Base-by-base conservation (phyloP, 2,888 invertebrate species). In the Calameuta pallipes region DNA sequence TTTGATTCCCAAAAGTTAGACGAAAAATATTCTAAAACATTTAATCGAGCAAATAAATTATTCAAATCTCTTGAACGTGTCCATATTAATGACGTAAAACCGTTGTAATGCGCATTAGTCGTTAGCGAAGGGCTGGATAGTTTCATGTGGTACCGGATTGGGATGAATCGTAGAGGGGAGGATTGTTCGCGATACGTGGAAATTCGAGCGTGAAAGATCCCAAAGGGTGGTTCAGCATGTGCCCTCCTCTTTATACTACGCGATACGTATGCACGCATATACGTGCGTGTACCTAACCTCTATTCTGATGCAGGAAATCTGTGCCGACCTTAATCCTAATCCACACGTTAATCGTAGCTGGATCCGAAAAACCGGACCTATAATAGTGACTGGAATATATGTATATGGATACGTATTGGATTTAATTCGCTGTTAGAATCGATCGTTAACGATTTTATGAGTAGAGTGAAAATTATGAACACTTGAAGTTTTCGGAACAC, bases 281-380 rank as follows among this genome's bases (percentile, higher is more conserved):
- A 12, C 41, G 74, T 37, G 36, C 34, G 34, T 80, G 82, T 78
- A 75, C 76, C 76, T 75, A 74, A 77, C 70, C 34, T 77, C 81
- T 78, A 82, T 83, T 81, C 83, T 80, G 77, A 79, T 82, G 79
- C 80, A 83, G 73, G 80, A 86, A 86, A 88, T 88, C 87, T 85
- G 80, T 81, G 83, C 85, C 81, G 82, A 81, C 82, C 83, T 85
- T 90, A 89, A 90, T 90, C 90, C 90, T 90, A 90, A 90, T 90
- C 90, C 90, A 87, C 85, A 87, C 90, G 90, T 88, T 90, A 90
- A 90, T 90, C 90, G 90, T 83, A 85, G 82, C 84, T 83, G 84
- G 84, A 89, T 87, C 86, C 87, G 78, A 69, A 84, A 80, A 84
- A 83, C 85, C 82, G 82, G 84, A 82, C 83, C 83, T 80, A 15